phyloP scores from a whole-genome alignment of 2,113 vertebrate genomes.

The Clupea harengus region DNA sequence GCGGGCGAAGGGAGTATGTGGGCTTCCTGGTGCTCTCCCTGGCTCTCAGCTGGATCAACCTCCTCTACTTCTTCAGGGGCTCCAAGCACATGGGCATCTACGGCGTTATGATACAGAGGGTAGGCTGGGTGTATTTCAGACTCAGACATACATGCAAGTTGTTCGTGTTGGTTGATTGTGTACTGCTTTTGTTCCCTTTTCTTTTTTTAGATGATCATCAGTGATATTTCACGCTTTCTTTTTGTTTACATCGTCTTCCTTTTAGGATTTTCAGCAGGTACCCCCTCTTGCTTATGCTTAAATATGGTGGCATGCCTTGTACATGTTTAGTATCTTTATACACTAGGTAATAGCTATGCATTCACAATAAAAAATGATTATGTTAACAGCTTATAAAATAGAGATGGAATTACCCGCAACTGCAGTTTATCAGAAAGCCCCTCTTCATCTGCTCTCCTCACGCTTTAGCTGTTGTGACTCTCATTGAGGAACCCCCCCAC shows the following conservation, averaged over 20 bases:
- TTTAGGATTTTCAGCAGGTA: constrained; percentile 93
- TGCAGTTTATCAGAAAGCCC: neutral
- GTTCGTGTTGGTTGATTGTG: neutral
- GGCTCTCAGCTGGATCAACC: constrained; percentile 81
- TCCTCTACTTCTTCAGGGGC: constrained; percentile 81
- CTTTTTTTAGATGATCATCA: constrained; percentile 81
- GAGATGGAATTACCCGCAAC: neutral
- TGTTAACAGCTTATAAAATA: neutral
- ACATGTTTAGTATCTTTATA: neutral
- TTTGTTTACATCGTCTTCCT: constrained; percentile 93
- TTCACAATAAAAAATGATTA: neutral
- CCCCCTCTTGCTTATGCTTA: neutral
- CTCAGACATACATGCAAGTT: neutral
- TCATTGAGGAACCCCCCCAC: constrained; percentile 25
- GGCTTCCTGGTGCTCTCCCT: constrained; percentile 75
- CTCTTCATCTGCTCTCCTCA: neutral
- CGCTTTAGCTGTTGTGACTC: constrained; percentile 28
- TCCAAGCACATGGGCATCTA: constrained; percentile 83
- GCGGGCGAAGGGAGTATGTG: constrained; percentile 68
- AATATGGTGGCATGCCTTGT: neutral
- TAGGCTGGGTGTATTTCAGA: constrained; percentile 41
- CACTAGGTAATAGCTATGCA: neutral
- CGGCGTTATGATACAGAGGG: constrained; percentile 88
- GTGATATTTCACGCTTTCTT: constrained; percentile 89
- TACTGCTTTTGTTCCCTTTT: neutral